Conservation (phyloP, 2,797 vertebrate genomes). For the Centroberyx gerrardi region DNA sequence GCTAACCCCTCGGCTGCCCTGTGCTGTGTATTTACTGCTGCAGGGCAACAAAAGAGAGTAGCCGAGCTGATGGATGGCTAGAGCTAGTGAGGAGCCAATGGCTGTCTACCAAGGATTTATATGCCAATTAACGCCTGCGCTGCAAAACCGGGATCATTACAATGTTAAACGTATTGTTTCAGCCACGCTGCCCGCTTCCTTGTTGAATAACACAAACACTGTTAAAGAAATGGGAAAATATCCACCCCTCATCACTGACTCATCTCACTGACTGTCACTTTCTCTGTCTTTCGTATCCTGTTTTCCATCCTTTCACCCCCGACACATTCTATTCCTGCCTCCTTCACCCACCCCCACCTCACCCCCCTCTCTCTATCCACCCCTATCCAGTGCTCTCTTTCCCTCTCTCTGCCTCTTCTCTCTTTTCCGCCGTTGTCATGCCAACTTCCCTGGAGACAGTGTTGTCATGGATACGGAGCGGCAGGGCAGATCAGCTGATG, state of each 20-base stretch:
- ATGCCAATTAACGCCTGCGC: constrained; percentile 28
- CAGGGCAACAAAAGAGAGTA: constrained; percentile 20
- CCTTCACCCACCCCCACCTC: constrained; percentile 21
- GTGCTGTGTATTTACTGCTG: constrained; percentile 49
- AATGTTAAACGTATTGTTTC: neutral
- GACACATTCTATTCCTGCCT: constrained; percentile 43
- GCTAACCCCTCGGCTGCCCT: constrained; percentile 33
- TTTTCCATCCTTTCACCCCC: constrained; percentile 28
- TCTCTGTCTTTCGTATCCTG: constrained; percentile 12
- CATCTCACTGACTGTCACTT: neutral
- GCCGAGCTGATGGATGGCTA: constrained; percentile 39
- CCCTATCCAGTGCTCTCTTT: constrained; percentile 43
- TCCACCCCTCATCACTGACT: constrained; percentile 21
- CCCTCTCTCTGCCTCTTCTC: constrained; percentile 52
- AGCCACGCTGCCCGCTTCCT: neutral
- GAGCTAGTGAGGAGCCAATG: constrained; percentile 37
- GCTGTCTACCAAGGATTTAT: constrained; percentile 59
- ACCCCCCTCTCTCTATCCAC: constrained; percentile 33
- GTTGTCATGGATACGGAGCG: constrained; percentile 93
- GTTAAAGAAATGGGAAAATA: neutral
- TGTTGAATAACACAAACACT: constrained; percentile 5
- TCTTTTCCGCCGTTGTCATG: constrained; percentile 80
- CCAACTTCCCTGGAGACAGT: constrained; percentile 88
- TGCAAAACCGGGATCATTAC: constrained; percentile 28
- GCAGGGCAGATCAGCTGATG: constrained; percentile 91